A percentile compares a stretch with the other conserved stretches of the same genome.
Evolutionary conservation across 35 echinoderm and acorn worm species (phyloP).

Genomic region (Hemicentrotus pulcherrimus): DNA sequence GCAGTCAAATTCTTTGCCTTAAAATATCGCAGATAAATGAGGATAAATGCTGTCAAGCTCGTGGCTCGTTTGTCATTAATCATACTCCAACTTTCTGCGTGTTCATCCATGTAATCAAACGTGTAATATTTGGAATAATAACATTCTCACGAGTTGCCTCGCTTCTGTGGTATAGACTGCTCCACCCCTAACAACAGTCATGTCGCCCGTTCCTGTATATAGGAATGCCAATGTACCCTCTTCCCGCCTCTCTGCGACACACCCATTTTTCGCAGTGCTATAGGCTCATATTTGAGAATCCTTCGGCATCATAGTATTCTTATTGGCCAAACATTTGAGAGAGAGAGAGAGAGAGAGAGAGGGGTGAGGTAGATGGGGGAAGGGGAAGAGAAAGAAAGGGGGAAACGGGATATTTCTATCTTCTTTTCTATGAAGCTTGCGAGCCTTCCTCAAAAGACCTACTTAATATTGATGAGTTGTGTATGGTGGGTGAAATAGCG

Average conservation of each 20-base stretch:
- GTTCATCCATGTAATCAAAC: conserved; percentile 16
- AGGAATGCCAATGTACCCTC: background rate
- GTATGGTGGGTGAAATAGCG: too few relatives aligned
- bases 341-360: background rate
- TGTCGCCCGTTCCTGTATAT: background rate
- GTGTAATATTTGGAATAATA: conserved; percentile 4
- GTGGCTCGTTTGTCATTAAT: conserved; percentile 18
- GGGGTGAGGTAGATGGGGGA: background rate
- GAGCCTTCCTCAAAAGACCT: too few relatives aligned
- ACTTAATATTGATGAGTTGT: too few relatives aligned
- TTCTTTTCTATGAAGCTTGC: too few relatives aligned
- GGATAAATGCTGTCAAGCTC: background rate
- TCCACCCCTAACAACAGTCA: background rate
- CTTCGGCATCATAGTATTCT: too few relatives aligned
- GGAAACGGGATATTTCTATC: background rate
- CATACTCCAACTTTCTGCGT: background rate
- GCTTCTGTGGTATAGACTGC: background rate
- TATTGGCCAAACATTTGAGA: too few relatives aligned
- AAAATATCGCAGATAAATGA: background rate
- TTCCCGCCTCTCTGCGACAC: background rate
- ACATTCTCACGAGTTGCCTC: background rate
- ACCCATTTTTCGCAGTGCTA: background rate
- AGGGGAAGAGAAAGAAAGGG: too few relatives aligned
- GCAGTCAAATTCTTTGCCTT: background rate
- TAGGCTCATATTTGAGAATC: background rate